Evolutionary conservation across 2,888 invertebrate genomes (phyloP).

Genomic region (Psylliodes chrysocephalus): DNA sequence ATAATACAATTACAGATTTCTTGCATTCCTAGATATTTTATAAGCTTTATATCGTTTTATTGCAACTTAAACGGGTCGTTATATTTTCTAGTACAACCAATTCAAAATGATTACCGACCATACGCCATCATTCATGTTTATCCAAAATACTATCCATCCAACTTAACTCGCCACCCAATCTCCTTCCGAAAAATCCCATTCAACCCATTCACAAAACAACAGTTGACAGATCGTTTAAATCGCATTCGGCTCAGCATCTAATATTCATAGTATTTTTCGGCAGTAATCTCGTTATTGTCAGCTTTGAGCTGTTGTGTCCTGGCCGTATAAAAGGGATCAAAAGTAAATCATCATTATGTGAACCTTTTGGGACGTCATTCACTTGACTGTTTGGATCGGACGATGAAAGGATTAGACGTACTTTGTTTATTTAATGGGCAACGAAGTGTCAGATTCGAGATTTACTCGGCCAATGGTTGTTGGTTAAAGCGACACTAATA

Average conservation of each 20-base stretch:
- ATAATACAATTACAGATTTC: too few relatives aligned
- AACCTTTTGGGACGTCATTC: conserved; percentile 38
- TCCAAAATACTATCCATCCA: too few relatives aligned
- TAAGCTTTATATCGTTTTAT: too few relatives aligned
- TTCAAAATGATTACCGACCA: too few relatives aligned
- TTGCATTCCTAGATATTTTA: too few relatives aligned
- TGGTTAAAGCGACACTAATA: background rate
- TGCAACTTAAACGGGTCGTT: too few relatives aligned
- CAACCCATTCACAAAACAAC: conserved; percentile 17
- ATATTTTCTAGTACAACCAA: too few relatives aligned
- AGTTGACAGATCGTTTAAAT: conserved; percentile 37
- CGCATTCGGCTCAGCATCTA: conserved; percentile 26
- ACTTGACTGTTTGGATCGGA: conserved; percentile 31
- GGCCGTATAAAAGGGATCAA: conserved; percentile 42
- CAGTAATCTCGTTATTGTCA: conserved; percentile 43
- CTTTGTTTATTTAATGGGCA: conserved; percentile 39
- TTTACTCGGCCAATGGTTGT: background rate
- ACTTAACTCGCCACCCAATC: background rate
- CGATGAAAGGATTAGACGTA: conserved; percentile 43
- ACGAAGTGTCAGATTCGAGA: conserved; percentile 28
- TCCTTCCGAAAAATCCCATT: conserved; percentile 3
- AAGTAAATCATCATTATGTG: conserved; percentile 41
- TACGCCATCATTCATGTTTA: too few relatives aligned
- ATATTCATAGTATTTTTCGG: conserved; percentile 34
- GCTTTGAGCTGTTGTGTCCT: conserved; percentile 38